Evolutionary conservation across 2,888 invertebrate genomes (phyloP), one percentile per base, ranked within the genome.

Genomic region (Muschampia plurimacula): DNA sequence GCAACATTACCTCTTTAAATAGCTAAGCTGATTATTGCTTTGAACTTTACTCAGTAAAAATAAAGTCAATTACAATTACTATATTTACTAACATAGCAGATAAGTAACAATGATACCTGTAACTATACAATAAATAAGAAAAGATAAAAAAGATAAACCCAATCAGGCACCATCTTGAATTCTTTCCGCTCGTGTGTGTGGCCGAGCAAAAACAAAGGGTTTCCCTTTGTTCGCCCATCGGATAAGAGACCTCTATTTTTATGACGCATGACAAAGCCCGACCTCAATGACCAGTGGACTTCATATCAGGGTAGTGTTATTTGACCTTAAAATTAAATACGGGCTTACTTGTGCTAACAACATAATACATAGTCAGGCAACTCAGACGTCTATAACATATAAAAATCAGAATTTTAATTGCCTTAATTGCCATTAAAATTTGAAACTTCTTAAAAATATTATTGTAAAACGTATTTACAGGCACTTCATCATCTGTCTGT

Each of bases 191-290:
- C 63, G 55, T 39, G 64, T 69, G 69, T 69, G 69, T n/a, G n/a
- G 69, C 64, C 64, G 57, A 62, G 22, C 39, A 52, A 55, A 44
- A 57, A 64, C 64, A 64, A 57, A 64, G 32, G 15, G 7, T 32
- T 2, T 15, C 28, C 52, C 55, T 55, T 64, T 69, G 69, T 60
- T 8, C 55, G 55, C 6, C 28, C 52, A 55, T 69, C 60, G 60
- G 15, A 62, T 28, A 55, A 69, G 55, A 62, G 63, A 63, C 67
- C 67, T 67, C 69, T 69, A 69, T 69, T 69, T 69, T 69, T 68
- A 68, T 49, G 68, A 68, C 55, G 55, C 10, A 15, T 39, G 62
- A 69, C 63, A 69, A 49, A 63, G 39, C 12, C n/a, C 55, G 63
- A 63, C 68, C 69, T 32, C 13, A 55, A 69, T 62, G 69, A 52